Conservation (phyloP, 2,113 vertebrate species). For the Calidris pugnax region DNA sequence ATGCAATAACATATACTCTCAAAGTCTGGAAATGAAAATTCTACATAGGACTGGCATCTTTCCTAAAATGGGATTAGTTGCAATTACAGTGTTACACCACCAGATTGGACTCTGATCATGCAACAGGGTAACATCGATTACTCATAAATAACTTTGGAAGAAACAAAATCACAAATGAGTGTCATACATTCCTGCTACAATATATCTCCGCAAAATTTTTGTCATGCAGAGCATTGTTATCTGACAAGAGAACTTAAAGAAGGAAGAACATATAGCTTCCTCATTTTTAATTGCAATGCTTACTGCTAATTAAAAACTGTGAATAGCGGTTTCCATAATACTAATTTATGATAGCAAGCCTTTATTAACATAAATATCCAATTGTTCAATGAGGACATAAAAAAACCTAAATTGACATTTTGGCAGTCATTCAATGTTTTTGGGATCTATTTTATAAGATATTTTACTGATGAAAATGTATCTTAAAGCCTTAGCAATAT, state of each 20-base stretch:
- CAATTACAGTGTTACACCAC: not conserved
- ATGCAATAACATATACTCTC: not conserved
- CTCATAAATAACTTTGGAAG: not conserved
- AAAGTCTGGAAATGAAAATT: not conserved
- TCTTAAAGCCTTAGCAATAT: conserved; percentile 76
- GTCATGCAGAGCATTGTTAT: not conserved
- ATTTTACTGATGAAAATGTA: conserved; percentile 80
- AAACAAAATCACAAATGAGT: not conserved
- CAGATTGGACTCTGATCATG: not conserved
- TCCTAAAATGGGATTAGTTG: not conserved
- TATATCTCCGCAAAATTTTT: not conserved
- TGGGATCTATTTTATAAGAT: conserved; percentile 77
- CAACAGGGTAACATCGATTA: not conserved
- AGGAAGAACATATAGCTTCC: not conserved
- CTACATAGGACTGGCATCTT: not conserved
- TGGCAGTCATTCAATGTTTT: conserved; percentile 68
- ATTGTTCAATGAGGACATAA: conserved; percentile 64
- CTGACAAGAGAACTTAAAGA: not conserved
- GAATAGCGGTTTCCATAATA: conserved; percentile 40
- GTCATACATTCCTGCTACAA: not conserved
- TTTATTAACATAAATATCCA: conserved; percentile 64
- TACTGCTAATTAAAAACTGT: conserved; percentile 63
- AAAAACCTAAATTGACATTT: conserved; percentile 67
- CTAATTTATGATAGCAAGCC: conserved; percentile 40
- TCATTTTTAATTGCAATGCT: conserved; percentile 25